These are phyloP conservation scores for Bubalus kerabau DNA, from an alignment of 2,113 vertebrate genomes.

Conservation along the genomic window DNA sequence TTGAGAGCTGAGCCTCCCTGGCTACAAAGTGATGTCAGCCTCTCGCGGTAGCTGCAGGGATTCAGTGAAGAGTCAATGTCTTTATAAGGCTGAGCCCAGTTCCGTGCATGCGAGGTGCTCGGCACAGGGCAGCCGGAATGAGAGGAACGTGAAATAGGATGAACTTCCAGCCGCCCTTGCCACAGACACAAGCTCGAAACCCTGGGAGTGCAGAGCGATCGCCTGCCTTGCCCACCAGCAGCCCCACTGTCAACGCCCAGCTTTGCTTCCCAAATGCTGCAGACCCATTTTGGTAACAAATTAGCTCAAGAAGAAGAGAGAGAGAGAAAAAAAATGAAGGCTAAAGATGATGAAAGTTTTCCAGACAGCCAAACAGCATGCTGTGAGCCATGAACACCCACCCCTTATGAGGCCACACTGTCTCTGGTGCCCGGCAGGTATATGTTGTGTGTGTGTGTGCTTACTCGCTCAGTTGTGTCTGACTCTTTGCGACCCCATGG, in stretches of 20 bases:
- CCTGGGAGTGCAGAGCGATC: rapidly evolving
- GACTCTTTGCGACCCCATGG: neutral
- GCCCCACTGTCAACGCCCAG: neutral
- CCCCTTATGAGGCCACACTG: neutral
- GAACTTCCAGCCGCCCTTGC: neutral
- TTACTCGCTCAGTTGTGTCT: neutral
- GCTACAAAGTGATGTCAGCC: neutral
- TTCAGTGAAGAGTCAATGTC: neutral
- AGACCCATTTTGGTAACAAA: neutral
- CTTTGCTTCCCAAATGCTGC: neutral
- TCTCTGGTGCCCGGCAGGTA: neutral
- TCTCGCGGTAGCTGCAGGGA: neutral
- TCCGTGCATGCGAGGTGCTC: rapidly evolving
- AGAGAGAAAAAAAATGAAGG: neutral
- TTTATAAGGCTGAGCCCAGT: neutral
- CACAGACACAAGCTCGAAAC: neutral
- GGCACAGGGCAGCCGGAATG: too few species aligned
- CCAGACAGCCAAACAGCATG: neutral
- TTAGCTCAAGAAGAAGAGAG: neutral
- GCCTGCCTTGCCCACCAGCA: neutral
- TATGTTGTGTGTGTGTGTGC: rapidly evolving
- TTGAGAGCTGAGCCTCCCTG: neutral
- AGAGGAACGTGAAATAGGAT: neutral
- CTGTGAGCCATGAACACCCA: neutral
- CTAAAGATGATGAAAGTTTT: neutral